Evolutionary conservation across 1,140 invertebrate genomes (phyloP), one percentile per base, ranked within the genome.

Genomic region (Ceratina calcarata): DNA sequence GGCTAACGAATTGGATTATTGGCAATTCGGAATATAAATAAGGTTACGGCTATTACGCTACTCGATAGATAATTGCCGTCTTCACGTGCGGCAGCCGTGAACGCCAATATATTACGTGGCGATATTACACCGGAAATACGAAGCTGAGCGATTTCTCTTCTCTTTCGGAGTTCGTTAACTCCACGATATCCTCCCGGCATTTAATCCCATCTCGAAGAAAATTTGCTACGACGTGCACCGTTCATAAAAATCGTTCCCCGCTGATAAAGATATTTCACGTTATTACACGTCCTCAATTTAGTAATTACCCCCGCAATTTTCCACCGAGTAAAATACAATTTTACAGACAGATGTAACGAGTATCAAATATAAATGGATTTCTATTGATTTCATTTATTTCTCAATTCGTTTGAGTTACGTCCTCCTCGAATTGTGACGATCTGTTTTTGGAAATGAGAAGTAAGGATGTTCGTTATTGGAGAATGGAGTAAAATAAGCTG

Each of bases 1-100:
- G 68, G 75, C 86, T 89, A 89, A 89, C 89, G 84, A 89, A 89
- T 89, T 86, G 85, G 82, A 85, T 89, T 89, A 89, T 89, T 86
- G 85, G 87, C 85, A 88, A 89, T 88, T 76, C 80, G 78, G 87
- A 76, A 88, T 89, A 89, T 89, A 89, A 89, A 89, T 89, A 88
- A 88, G 84, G 78, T 89, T 88, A 82, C 66, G n/a, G 82, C 80
- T 75, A 87, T 87, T 89, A 88, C 74, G 61, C 70, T 64, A 78
- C 80, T 77, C 81, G 80, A 86, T 87, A 22, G 82, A 65, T 88
- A 89, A 89, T 89, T 87, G 78, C 82, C 71, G 68, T 65, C 81
- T 86, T 81, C 86, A 80, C 86, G 69, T 62, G 22, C 62, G 58
- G 67, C 67, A 69, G 57, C 75, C 75, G 58, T 62, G 75, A 78